A percentile compares a stretch with the other conserved stretches of the same genome.
Conservation (phyloP, 2,888 invertebrate species). For the Ellobium chinense region DNA sequence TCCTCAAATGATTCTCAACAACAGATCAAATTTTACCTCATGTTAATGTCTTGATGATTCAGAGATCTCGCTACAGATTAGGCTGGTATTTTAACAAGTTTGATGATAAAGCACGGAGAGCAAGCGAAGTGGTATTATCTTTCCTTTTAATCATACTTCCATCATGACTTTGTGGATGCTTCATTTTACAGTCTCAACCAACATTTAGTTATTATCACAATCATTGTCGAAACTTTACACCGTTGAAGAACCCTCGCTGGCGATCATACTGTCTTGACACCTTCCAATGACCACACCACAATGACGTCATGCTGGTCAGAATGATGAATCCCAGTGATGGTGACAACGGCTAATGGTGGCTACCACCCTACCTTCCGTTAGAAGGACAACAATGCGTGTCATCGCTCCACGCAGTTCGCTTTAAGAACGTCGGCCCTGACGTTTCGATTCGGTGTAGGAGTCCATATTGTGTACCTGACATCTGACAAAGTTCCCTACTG, state of each 20-base stretch:
- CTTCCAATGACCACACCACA: neutral
- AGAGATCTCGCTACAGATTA: too few species aligned
- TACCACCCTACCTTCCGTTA: neutral
- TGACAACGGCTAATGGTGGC: conserved; percentile 18
- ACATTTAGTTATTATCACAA: neutral
- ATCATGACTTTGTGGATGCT: neutral
- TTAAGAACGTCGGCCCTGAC: too few species aligned
- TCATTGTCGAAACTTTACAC: neutral
- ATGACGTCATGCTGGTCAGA: conserved; percentile 23
- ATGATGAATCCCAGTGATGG: neutral
- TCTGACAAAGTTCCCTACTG: too few species aligned
- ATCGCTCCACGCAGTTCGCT: too few species aligned
- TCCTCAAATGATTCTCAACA: too few species aligned
- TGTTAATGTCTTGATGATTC: too few species aligned
- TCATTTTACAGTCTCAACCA: neutral
- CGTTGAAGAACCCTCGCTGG: neutral
- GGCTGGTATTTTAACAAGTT: too few species aligned
- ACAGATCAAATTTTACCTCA: too few species aligned
- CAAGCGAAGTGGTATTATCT: too few species aligned
- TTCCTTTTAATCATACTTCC: neutral
- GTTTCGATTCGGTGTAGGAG: too few species aligned
- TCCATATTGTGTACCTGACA: too few species aligned
- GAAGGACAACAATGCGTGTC: conserved; percentile 14
- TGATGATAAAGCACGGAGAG: too few species aligned
- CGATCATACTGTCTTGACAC: neutral